Evolutionary conservation across 2,888 invertebrate genomes (phyloP).

Genomic region (Liposcelis brunnea): DNA sequence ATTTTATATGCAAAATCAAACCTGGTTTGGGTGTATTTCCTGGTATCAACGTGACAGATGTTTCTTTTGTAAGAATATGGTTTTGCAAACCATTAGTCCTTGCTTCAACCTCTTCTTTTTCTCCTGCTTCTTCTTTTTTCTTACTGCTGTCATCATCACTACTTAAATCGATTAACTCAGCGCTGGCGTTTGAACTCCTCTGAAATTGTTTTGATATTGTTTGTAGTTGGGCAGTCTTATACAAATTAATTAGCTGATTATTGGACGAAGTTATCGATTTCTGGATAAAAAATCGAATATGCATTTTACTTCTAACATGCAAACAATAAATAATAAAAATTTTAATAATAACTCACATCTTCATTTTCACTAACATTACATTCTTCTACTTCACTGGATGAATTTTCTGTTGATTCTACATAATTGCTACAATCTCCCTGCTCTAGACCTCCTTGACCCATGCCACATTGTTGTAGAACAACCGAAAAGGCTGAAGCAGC

Average conservation of each 20-base stretch:
- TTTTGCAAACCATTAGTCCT: not conserved
- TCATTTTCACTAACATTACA: constrained; percentile 2
- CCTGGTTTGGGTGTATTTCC: not conserved
- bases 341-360: constrained; percentile 1
- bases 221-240: constrained; percentile 19
- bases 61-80: not conserved
- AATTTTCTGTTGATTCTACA: constrained; percentile 7
- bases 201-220: constrained; percentile 22
- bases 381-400: constrained; percentile 11
- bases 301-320: not conserved
- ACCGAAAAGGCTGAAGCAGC: constrained; percentile 16
- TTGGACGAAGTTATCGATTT: constrained; percentile 12
- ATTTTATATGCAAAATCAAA: constrained; percentile 20
- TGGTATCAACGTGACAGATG: constrained; percentile 4
- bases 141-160: constrained; percentile 40
- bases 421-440: not conserved
- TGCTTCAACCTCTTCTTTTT: constrained; percentile 11
- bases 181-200: constrained; percentile 24
- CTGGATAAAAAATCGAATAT: constrained; percentile 2
- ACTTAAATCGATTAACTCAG: constrained; percentile 60
- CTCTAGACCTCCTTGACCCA: constrained; percentile 1
- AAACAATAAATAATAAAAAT: not conserved
- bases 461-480: constrained; percentile 7
- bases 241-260: constrained; percentile 12
- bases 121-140: constrained; percentile 10